These are phyloP conservation scores for Drosophila pseudoobscura DNA, from an alignment of 1,140 invertebrate genomes.

Conservation along the genomic window DNA sequence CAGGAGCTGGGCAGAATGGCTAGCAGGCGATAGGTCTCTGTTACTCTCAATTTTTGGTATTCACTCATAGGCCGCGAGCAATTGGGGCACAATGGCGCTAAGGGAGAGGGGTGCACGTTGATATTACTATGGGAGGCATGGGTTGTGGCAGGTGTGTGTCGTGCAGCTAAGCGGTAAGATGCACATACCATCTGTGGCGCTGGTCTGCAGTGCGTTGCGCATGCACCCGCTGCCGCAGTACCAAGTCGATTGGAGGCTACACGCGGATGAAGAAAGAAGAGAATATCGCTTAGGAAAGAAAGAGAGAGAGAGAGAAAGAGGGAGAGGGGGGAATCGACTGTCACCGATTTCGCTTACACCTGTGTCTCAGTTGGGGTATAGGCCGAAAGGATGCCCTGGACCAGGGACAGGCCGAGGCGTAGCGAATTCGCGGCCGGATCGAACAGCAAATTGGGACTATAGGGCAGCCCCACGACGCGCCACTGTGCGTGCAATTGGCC, in stretches of 20 bases:
- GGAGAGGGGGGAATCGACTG: background rate
- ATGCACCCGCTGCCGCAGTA: conserved; percentile 69
- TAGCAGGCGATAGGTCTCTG: conserved; percentile 55
- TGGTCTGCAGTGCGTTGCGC: conserved; percentile 73
- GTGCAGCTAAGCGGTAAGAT: background rate
- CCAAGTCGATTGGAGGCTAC: conserved; percentile 77
- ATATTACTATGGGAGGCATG: background rate
- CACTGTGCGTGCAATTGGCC: conserved; percentile 68
- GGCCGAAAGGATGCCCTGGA: conserved; percentile 70
- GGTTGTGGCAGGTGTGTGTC: background rate
- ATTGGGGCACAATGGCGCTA: conserved; percentile 69
- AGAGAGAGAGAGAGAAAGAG: background rate
- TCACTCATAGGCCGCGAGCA: conserved; percentile 73
- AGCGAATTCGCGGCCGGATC: conserved; percentile 36
- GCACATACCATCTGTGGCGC: conserved; percentile 64
- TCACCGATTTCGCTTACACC: conserved; percentile 51
- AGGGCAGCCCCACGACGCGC: conserved; percentile 64
- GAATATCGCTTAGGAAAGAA: background rate
- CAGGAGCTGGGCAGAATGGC: conserved; percentile 48
- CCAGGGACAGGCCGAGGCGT: conserved; percentile 47
- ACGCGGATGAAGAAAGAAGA: background rate
- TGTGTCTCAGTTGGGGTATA: conserved; percentile 54
- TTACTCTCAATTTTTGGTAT: conserved; percentile 66
- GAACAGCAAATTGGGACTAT: conserved; percentile 53
- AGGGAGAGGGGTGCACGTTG: background rate